Evolutionary conservation across 2,113 vertebrate species (phyloP).

Genomic region (Mellivora capensis): DNA sequence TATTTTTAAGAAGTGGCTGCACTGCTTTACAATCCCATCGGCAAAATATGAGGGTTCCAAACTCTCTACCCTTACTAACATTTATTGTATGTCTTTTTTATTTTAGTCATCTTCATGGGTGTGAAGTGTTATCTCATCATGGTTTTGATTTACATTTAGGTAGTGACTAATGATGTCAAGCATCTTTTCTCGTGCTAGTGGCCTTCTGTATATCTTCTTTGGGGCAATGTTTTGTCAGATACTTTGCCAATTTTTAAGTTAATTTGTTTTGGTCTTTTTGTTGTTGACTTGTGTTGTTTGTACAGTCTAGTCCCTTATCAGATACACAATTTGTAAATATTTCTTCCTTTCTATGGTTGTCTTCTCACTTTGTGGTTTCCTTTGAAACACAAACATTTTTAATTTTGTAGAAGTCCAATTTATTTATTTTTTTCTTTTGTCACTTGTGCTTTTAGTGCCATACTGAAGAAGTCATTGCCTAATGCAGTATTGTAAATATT

Average conservation of each 20-base stretch:
- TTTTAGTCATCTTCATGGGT: not conserved
- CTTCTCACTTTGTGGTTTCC: not conserved
- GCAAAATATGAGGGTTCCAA: not conserved
- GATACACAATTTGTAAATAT: not conserved
- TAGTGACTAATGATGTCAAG: not conserved
- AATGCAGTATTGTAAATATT: not conserved
- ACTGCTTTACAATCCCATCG: not conserved
- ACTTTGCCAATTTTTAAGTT: not conserved
- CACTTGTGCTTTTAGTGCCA: not conserved
- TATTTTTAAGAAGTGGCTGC: not conserved
- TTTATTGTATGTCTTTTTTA: not conserved
- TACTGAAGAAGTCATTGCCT: not conserved
- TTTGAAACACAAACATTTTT: not conserved
- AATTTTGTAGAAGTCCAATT: not conserved
- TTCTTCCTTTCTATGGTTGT: not conserved
- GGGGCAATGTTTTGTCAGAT: not conserved
- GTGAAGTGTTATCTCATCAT: not conserved
- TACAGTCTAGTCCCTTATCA: not conserved
- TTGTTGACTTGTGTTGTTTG: not conserved
- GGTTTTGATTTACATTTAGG: not conserved
- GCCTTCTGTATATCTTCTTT: not conserved
- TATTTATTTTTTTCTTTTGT: not conserved
- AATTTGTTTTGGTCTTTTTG: not conserved
- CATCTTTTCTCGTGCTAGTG: not conserved
- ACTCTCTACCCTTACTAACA: not conserved